phyloP scores from a whole-genome alignment of 2,113 vertebrate genomes.

The Sceloporus tristichus region DNA sequence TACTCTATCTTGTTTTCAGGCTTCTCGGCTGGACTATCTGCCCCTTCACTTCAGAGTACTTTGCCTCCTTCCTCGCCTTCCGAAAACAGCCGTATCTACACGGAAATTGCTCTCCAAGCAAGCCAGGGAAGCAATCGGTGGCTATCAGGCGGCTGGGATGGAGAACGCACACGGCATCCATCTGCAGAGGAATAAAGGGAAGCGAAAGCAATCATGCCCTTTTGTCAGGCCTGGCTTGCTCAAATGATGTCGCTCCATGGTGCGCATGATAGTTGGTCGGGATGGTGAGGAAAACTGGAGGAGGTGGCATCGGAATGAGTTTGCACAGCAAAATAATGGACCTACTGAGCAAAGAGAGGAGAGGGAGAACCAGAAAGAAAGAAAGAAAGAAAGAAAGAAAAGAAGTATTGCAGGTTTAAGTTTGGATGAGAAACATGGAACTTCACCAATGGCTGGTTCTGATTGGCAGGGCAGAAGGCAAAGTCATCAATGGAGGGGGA shows the following conservation, averaged over 20 bases:
- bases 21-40: fast-evolving
- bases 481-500: too few relatives aligned
- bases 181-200: slow-evolving; percentile 13
- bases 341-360: not conserved
- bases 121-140: not conserved
- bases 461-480: too few relatives aligned
- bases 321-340: slow-evolving; percentile 22
- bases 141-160: slow-evolving; percentile 1
- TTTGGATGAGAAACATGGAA: too few relatives aligned
- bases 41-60: fast-evolving
- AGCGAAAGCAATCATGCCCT: slow-evolving; percentile 29
- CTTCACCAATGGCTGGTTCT: too few relatives aligned
- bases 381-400: not conserved
- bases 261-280: not conserved
- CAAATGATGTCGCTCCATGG: slow-evolving; percentile 17
- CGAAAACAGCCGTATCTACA: slow-evolving; percentile 6
- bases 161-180: not conserved
- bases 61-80: not conserved
- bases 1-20: fast-evolving
- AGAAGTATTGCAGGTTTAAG: too few relatives aligned
- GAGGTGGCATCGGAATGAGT: not conserved
- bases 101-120: slow-evolving; percentile 23
- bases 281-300: not conserved
- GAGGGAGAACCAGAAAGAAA: not conserved
- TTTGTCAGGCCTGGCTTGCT: slow-evolving; percentile 18